Conservation (phyloP, 2,113 vertebrate genomes). For the Elaphurus davidianus region DNA sequence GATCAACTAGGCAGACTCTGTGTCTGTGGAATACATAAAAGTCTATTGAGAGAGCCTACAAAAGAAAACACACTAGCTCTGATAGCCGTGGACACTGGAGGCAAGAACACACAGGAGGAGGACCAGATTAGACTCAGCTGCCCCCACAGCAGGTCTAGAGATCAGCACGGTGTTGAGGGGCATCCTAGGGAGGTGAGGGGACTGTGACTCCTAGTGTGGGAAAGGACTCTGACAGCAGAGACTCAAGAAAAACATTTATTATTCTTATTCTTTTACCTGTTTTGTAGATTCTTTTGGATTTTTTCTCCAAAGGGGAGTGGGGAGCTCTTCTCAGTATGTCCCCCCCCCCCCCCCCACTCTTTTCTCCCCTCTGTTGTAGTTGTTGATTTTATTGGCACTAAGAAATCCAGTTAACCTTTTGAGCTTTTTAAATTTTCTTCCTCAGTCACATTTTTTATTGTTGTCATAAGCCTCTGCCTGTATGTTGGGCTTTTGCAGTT, state of each 20-base stretch:
- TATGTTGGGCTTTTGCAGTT: background rate
- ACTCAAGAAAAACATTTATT: background rate
- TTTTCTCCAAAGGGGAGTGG: too few species aligned
- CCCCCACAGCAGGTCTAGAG: background rate
- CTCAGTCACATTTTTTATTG: background rate
- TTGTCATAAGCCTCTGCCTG: background rate
- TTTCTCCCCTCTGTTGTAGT: rapidly evolving
- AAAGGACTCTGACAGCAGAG: background rate
- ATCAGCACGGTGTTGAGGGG: background rate
- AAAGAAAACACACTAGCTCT: background rate
- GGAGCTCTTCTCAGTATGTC: too few species aligned
- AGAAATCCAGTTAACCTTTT: background rate
- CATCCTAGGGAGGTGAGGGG: background rate
- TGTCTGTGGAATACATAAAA: background rate
- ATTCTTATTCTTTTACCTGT: background rate
- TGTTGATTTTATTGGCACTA: background rate
- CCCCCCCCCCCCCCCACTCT: rapidly evolving
- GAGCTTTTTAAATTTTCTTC: background rate
- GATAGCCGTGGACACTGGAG: background rate
- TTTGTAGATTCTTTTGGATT: background rate
- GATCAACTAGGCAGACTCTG: background rate
- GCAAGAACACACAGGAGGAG: background rate
- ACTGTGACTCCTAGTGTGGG: rapidly evolving
- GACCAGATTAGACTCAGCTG: background rate
- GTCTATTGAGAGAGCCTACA: rapidly evolving